phyloP scores from a whole-genome alignment of 2,797 vertebrate species.

The Sarcophilus harrisii region DNA sequence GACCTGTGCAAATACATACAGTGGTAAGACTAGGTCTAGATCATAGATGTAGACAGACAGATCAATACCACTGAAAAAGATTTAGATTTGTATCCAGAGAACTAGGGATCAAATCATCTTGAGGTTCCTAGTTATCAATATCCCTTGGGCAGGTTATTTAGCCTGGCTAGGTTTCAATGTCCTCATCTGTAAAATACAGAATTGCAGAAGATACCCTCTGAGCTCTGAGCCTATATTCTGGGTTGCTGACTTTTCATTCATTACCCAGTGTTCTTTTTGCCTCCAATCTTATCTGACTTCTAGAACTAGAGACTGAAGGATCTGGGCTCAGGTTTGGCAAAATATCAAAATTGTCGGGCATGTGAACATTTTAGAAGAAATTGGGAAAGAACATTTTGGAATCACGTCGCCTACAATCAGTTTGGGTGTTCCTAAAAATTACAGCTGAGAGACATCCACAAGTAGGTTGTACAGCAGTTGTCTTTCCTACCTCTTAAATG shows the following conservation, averaged over 20 bases:
- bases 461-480: background rate
- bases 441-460: background rate
- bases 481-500: constrained; percentile 2
- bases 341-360: background rate
- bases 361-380: constrained; percentile 25
- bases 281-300: background rate
- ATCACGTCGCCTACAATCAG: background rate
- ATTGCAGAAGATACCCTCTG: background rate
- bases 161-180: background rate
- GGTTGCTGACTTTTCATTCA: background rate
- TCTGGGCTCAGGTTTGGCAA: background rate
- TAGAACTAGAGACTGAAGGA: background rate
- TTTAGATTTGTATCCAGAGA: background rate
- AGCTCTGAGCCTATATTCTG: background rate
- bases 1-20: background rate
- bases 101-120: background rate
- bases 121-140: background rate
- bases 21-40: background rate
- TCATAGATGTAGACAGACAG: background rate
- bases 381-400: constrained; percentile 32
- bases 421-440: constrained; percentile 15
- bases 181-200: background rate
- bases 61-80: background rate
- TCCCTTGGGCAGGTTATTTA: background rate
- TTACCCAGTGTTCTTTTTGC: background rate